These are phyloP conservation scores for Dendrolimus pini DNA, from an alignment of 2,888 invertebrate genomes.

Conservation along the genomic window DNA sequence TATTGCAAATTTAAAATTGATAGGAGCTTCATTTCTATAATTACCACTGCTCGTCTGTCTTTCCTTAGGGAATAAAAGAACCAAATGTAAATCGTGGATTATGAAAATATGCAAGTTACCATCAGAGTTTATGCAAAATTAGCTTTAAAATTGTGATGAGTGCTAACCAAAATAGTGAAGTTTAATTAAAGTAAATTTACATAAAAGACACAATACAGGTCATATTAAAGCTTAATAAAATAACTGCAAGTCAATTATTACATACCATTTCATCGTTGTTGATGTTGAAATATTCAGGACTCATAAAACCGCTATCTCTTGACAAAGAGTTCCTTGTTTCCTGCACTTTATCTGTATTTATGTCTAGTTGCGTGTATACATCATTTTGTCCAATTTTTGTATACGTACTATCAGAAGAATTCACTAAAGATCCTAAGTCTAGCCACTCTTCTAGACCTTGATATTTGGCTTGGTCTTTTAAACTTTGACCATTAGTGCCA, in stretches of 20 bases:
- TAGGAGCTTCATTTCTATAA: too few species aligned
- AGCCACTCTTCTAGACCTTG: background rate
- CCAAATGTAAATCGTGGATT: too few species aligned
- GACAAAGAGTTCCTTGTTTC: slow-evolving; percentile 25
- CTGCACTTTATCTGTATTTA: background rate
- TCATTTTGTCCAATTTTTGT: background rate
- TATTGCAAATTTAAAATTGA: too few species aligned
- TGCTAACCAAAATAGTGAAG: too few species aligned
- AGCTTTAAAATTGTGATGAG: too few species aligned
- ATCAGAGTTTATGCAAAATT: slow-evolving; percentile 12
- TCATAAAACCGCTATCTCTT: slow-evolving; percentile 32
- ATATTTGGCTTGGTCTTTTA: background rate
- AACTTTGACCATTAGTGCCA: background rate
- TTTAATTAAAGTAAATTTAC: background rate
- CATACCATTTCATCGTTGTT: slow-evolving; percentile 13
- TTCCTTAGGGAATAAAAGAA: too few species aligned
- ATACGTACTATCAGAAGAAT: background rate
- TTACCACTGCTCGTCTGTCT: too few species aligned
- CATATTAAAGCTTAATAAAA: too few species aligned
- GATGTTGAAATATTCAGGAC: slow-evolving; percentile 19
- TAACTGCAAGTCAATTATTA: background rate
- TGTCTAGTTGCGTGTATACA: slow-evolving; percentile 4
- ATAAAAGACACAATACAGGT: too few species aligned
- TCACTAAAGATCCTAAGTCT: background rate
- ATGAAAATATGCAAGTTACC: background rate